phyloP scores from a whole-genome alignment of 1,140 invertebrate genomes.

The Bursaphelenchus mucronatus region DNA sequence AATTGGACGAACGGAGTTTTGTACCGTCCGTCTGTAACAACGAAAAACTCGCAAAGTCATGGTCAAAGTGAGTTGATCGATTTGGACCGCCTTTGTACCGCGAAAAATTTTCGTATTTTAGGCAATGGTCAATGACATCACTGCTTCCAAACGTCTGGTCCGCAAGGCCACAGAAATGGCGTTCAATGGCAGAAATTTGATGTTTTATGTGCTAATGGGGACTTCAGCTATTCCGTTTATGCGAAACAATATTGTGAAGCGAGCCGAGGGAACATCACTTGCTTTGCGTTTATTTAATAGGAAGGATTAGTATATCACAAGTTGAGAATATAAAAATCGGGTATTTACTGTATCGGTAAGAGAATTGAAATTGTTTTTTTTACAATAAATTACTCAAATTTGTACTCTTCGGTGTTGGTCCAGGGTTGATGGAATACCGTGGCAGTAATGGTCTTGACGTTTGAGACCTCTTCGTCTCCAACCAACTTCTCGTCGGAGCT shows the following conservation, averaged over 20 bases:
- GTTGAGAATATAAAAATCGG: background rate
- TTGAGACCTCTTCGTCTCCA: too few relatives aligned
- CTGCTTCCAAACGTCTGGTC: conserved; percentile 39
- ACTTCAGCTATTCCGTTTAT: conserved; percentile 46
- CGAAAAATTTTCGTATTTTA: background rate
- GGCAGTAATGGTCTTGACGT: too few relatives aligned
- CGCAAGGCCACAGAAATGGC: conserved; percentile 39
- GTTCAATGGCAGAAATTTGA: conserved; percentile 40
- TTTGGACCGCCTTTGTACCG: background rate
- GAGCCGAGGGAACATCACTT: conserved; percentile 40
- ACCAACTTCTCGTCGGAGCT: too few relatives aligned
- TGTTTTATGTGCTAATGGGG: conserved; percentile 37
- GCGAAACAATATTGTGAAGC: conserved; percentile 43
- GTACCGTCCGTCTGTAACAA: conserved; percentile 26
- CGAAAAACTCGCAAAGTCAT: conserved; percentile 22
- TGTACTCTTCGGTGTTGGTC: too few relatives aligned
- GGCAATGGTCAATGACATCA: conserved; percentile 44
- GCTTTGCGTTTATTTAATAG: conserved; percentile 41
- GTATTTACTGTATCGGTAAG: too few relatives aligned
- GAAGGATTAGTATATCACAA: background rate
- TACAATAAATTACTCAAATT: too few relatives aligned
- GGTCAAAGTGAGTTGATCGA: conserved; percentile 7
- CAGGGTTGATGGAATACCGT: too few relatives aligned
- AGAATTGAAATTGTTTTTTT: too few relatives aligned
- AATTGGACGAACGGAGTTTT: background rate